Base-by-base conservation (phyloP, 2,113 vertebrate species). In the Actinemys pallida region DNA sequence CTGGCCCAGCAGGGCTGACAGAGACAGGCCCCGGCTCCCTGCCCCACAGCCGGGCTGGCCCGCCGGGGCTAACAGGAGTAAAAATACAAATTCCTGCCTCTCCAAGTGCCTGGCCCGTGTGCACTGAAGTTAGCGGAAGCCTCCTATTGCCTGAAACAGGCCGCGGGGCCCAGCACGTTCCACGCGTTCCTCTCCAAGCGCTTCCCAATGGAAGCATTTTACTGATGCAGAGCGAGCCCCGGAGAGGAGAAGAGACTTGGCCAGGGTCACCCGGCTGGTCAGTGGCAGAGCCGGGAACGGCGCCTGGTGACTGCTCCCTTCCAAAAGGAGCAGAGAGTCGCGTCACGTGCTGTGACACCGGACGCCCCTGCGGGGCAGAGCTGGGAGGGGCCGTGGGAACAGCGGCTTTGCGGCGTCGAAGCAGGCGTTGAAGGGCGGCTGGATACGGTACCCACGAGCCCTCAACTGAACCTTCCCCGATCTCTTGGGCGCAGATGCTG, bases 401-500 rank as follows among this genome's bases (percentile, higher is more conserved):
- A 35, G 62, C 7, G 4, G 27, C 59, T 31, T 31, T 31, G 29
- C 59, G 17, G 62, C 4, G 2, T 16, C 29, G 13, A 31, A 8
- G 27, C 59, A 14, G 10, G 29, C 59, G 6, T 31, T 31, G 31
- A 62, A 62, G 59, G 13, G 31, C 6, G 6, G 59, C 59, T 31
- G 31, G 59, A 29, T 31, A 8, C 14, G 7, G 31, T 35, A 2
- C 31, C 31, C 62, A 65, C 3, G 14, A 65, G 31, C 62, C 62
- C 27, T 59, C 27, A 0, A 22, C n/a, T 57, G 20, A 78, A 2
- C 29, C 17, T 7, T 3, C 59, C 14, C 81, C 56, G 29, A 45
- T 9, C 6, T 5, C 25, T 7, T 0, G 3, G 25, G 3, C 31
- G 12, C 97, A 99, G 99, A 97, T 99, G 97, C 81, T 99, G 85